These are phyloP conservation scores for Emmelina monodactyla DNA, from an alignment of 2,888 invertebrate species.

Conservation along the genomic window DNA sequence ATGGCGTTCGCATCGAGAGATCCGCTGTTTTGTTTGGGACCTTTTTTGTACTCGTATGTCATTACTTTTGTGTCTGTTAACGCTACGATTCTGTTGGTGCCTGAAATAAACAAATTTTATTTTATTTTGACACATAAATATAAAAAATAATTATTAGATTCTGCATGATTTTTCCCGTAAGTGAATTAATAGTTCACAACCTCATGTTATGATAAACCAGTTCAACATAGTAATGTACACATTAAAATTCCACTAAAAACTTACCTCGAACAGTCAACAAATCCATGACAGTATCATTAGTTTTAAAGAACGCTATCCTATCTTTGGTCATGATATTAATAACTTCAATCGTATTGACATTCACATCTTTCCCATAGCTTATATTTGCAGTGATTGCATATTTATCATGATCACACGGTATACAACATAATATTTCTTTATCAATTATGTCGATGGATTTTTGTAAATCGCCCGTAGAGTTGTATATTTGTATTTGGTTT, in stretches of 20 bases:
- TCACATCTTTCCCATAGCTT: no score
- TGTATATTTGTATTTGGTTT: slow-evolving; percentile 40
- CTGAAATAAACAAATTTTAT: slow-evolving; percentile 26
- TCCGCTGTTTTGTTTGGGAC: no score
- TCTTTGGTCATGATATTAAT: slow-evolving; percentile 36
- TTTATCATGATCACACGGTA: slow-evolving; percentile 42
- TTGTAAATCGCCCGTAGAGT: slow-evolving; percentile 28
- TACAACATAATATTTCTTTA: slow-evolving; percentile 32
- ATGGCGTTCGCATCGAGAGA: slow-evolving; percentile 34
- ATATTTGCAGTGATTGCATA: slow-evolving; percentile 33
- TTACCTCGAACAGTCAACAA: slow-evolving; percentile 45
- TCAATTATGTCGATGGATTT: slow-evolving; percentile 34
- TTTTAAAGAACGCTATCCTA: slow-evolving; percentile 33
- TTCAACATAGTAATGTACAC: background rate
- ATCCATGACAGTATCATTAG: slow-evolving; percentile 34
- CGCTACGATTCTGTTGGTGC: slow-evolving; percentile 43
- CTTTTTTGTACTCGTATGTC: slow-evolving; percentile 35
- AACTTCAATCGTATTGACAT: slow-evolving; percentile 29
- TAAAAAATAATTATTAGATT: no score
- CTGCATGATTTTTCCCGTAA: no score
- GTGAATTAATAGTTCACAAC: no score
- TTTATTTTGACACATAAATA: no score
- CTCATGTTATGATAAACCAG: no score
- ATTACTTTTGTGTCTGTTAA: slow-evolving; percentile 40
- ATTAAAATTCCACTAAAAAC: slow-evolving; percentile 12